These are phyloP conservation scores for Phytoseiulus persimilis DNA, from an alignment of 2,888 invertebrate species.

Conservation along the genomic window DNA sequence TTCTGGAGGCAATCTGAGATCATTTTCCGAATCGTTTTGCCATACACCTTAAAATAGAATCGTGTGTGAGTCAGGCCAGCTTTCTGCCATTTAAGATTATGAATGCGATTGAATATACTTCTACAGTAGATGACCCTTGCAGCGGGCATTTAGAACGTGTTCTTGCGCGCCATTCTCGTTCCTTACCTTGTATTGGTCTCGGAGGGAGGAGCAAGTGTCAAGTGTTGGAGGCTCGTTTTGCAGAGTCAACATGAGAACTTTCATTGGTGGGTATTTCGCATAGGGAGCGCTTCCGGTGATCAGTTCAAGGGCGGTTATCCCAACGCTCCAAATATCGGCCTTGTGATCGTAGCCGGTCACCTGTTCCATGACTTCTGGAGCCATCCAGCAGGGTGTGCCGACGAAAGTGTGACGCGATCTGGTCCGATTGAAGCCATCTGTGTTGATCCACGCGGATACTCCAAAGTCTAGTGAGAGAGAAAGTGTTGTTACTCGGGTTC, in stretches of 20 bases:
- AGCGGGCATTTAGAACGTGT: no score
- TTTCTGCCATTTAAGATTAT: neutral
- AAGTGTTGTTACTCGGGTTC: neutral
- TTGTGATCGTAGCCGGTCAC: constrained; percentile 97
- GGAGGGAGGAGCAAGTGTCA: constrained; percentile 88
- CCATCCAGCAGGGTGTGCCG: constrained; percentile 99
- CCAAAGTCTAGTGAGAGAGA: constrained; percentile 68
- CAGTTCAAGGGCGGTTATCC: constrained; percentile 93
- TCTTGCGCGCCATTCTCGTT: no score
- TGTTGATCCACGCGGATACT: constrained; percentile 92
- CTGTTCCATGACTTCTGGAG: constrained; percentile 98
- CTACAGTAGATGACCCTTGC: no score
- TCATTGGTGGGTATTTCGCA: constrained; percentile 98
- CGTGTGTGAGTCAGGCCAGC: neutral
- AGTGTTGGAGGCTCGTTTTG: constrained; percentile 95
- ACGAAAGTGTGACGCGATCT: constrained; percentile 95
- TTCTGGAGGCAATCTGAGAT: constrained; percentile 92
- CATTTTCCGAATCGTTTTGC: constrained; percentile 94
- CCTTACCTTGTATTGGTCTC: constrained; percentile 82
- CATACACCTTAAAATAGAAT: constrained; percentile 59
- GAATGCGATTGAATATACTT: no score
- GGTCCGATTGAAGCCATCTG: constrained; percentile 80
- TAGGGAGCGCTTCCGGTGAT: constrained; percentile 97
- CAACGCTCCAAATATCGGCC: constrained; percentile 87
- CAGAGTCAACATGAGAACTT: constrained; percentile 89